Percentiles rank a stretch among this genome's conserved stretches.
phyloP scores from a whole-genome alignment of 2,113 vertebrate genomes.

The Mesitornis unicolor region DNA sequence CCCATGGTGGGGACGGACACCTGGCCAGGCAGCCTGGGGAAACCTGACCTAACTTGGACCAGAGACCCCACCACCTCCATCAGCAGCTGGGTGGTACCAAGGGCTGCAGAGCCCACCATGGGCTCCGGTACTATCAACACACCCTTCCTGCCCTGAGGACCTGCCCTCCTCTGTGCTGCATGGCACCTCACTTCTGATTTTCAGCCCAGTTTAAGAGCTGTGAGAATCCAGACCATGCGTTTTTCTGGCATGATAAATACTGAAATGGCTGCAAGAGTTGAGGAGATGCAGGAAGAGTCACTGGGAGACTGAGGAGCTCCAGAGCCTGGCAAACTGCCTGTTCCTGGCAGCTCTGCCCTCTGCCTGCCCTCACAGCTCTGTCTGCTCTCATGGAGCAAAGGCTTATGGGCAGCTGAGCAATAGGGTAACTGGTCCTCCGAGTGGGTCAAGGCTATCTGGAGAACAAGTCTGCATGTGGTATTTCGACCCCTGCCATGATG shows the following conservation, averaged over 20 bases:
- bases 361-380: neutral
- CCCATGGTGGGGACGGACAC: accelerated
- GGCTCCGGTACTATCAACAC: neutral
- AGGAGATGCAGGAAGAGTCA: neutral
- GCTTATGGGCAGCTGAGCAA: neutral
- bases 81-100: neutral
- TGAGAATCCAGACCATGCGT: neutral
- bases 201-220: neutral
- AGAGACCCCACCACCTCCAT: neutral
- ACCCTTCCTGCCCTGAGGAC: neutral
- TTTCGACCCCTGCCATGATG: neutral
- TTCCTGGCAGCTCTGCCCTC: neutral
- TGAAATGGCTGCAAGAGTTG: neutral
- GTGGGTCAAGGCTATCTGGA: neutral
- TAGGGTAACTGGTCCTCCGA: neutral
- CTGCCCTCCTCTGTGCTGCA: neutral
- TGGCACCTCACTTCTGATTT: neutral
- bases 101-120: neutral
- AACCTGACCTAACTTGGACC: neutral
- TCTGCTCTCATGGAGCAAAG: neutral
- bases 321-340: neutral
- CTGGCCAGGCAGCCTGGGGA: too few species aligned
- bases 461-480: neutral
- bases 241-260: neutral
- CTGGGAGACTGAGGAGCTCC: neutral